Evolutionary conservation across 2,888 invertebrate genomes (phyloP).

Genomic region (Luperina nickerlii): DNA sequence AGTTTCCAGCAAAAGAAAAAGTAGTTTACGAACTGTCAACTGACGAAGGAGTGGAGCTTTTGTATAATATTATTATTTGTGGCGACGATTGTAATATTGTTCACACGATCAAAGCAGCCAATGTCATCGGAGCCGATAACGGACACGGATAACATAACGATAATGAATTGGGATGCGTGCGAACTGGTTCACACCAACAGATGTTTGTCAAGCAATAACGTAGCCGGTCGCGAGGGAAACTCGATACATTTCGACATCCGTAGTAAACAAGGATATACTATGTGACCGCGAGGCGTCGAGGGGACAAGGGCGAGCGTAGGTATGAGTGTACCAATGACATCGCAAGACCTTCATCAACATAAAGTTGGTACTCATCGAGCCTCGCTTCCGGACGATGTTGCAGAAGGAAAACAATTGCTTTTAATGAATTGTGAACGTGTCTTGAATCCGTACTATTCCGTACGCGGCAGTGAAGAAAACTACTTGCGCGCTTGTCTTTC

Average conservation of each 20-base stretch:
- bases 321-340: constrained; percentile 8
- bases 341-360: constrained; percentile 19
- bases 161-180: constrained; percentile 8
- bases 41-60: neutral
- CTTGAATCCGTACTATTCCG: constrained; percentile 13
- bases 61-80: neutral
- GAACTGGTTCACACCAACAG: constrained; percentile 24
- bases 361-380: constrained; percentile 11
- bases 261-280: neutral
- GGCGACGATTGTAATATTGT: neutral
- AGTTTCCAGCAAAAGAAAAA: neutral
- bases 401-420: constrained; percentile 35
- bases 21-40: neutral
- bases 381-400: constrained; percentile 20
- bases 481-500: too few relatives aligned
- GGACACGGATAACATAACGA: constrained; percentile 12
- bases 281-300: neutral
- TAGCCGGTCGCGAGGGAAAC: neutral
- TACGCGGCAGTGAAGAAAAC: neutral
- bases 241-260: neutral
- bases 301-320: neutral
- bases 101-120: constrained; percentile 2
- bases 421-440: constrained; percentile 32
- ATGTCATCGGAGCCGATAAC: constrained; percentile 21
- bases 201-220: constrained; percentile 1